Base-by-base conservation (phyloP, 1,140 invertebrate genomes). In the Drosophila oshimai region DNA sequence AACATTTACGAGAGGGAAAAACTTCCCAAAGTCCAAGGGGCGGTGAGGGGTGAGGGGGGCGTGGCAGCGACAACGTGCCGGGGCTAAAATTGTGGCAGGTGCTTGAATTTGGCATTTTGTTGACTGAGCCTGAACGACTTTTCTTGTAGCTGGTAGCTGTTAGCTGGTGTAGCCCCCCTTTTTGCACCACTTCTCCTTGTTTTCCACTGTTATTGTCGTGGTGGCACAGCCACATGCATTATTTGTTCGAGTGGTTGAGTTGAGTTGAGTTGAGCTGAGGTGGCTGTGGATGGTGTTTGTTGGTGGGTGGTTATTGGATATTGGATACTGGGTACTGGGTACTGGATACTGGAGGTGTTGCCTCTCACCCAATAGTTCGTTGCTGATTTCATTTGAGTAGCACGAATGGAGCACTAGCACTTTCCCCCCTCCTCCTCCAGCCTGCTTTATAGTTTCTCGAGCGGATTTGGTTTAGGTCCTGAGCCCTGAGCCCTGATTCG, bases 41-140 rank as follows among this genome's bases (percentile, higher is more conserved):
- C 13, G 18, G 33, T 4, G 7, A 33, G 12, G 36, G 36, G 36
- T n/a, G 9, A 1, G n/a, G 26, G 5, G 28, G 31, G 41, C 1
- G 37, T 34, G 26, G 62, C 53, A 57, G 45, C 58, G 77, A 73
- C 78, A 83, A 84, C 79, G 79, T 83, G 79, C 69, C 69, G 67
- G 72, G 72, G 58, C 74, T 71, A 33, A 78, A 84, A 86, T 84
- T 84, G 79, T 79, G 80, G 75, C 79, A 84, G 79, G 79, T 84
- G 79, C 79, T 84, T 79, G 80, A 84, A 84, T 84, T 84, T 86
- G 79, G 74, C 54, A 84, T 84, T 84, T 84, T 78, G 79, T 79
- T 84, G 79, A 84, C 79, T 84, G 64, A 83, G 79, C 74, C 74
- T 70, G 79, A 83, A 83, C 69, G 79, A 78, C 69, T 83, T 83